Evolutionary conservation across 2,888 invertebrate genomes (phyloP).

Genomic region (Aphodius sticticus): DNA sequence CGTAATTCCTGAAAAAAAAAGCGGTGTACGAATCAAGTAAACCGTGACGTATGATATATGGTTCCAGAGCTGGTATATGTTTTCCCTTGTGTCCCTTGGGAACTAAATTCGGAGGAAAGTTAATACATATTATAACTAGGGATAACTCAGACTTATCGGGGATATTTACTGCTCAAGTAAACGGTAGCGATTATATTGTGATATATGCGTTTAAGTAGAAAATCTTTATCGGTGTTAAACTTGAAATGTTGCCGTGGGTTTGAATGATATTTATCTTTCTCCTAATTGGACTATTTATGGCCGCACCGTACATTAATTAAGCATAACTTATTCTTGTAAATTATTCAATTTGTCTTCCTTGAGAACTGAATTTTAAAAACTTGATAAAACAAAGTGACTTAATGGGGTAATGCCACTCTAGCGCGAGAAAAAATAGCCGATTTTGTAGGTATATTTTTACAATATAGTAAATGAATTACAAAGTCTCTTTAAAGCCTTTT

Average conservation of each 20-base stretch:
- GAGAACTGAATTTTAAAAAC: too few species aligned
- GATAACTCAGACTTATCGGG: not conserved
- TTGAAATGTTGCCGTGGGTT: not conserved
- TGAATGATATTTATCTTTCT: not conserved
- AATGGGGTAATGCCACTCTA: too few species aligned
- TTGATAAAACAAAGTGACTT: too few species aligned
- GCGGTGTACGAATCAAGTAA: not conserved
- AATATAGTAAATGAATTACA: too few species aligned
- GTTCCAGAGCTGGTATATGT: not conserved
- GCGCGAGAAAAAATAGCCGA: too few species aligned
- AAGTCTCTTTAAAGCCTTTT: too few species aligned
- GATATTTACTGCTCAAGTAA: not conserved
- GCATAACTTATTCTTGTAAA: too few species aligned
- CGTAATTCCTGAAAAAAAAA: not conserved
- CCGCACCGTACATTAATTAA: too few species aligned
- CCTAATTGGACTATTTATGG: not conserved
- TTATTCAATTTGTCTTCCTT: too few species aligned
- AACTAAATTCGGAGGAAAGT: not conserved
- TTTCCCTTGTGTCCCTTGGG: not conserved
- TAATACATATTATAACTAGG: not conserved
- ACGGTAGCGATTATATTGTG: not conserved
- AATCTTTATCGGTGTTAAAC: not conserved
- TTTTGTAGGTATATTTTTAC: too few species aligned
- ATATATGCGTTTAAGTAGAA: not conserved
- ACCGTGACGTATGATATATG: not conserved